phyloP scores from a whole-genome alignment of 2,797 vertebrate genomes.

The Schizopygopsis malacanthus region DNA sequence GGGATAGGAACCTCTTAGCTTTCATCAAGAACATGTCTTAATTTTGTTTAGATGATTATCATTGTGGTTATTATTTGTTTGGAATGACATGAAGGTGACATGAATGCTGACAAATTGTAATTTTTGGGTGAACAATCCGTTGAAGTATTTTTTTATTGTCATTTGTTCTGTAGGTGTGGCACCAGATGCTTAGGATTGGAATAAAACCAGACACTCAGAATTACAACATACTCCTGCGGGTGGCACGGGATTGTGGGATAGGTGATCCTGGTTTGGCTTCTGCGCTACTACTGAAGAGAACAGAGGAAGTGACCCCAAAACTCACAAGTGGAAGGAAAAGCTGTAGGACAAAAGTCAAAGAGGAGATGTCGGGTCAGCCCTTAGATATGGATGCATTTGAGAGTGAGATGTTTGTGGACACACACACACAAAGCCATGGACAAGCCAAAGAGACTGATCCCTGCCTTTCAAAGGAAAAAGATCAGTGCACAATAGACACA shows the following conservation, averaged over 20 bases:
- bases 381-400: constrained; percentile 83
- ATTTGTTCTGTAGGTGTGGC: constrained; percentile 86
- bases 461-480: neutral
- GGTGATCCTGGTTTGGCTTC: constrained; percentile 80
- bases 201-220: constrained; percentile 79
- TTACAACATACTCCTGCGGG: constrained; percentile 88
- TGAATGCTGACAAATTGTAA: neutral
- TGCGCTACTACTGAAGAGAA: constrained; percentile 74
- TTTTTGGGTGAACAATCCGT: neutral
- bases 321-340: constrained; percentile 36
- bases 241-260: constrained; percentile 89
- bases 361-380: neutral
- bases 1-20: neutral
- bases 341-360: constrained; percentile 24
- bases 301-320: constrained; percentile 22
- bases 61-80: neutral
- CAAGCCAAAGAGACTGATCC: neutral
- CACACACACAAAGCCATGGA: neutral
- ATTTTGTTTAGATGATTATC: neutral
- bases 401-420: constrained; percentile 77
- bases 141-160: neutral
- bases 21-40: neutral
- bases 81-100: neutral
- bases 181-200: constrained; percentile 85
- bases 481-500: neutral